Evolutionary conservation across 2,113 vertebrate species (phyloP).

Genomic region (Calidris pygmaea): DNA sequence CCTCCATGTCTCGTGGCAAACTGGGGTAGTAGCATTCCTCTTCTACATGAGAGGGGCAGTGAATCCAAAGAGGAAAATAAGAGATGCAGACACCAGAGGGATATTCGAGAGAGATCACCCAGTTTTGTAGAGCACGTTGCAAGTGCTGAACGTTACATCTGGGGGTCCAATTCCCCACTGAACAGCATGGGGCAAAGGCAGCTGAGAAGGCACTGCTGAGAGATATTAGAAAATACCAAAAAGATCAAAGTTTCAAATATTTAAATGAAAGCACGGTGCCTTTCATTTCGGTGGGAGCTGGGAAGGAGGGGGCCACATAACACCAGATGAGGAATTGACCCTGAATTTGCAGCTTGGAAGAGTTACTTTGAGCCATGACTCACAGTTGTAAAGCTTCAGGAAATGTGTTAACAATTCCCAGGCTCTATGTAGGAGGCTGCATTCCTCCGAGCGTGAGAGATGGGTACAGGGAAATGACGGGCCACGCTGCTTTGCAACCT

Average conservation of each 20-base stretch:
- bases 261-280: not conserved
- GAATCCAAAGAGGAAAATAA: not conserved
- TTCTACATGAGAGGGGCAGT: not conserved
- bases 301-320: not conserved
- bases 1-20: not conserved
- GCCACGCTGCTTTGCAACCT: not conserved
- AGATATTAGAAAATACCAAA: not conserved
- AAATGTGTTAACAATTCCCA: conserved; percentile 57
- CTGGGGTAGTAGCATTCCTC: not conserved
- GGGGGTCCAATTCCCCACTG: not conserved
- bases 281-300: conserved; percentile 21
- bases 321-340: conserved; percentile 17
- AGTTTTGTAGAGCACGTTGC: not conserved
- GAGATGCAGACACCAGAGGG: not conserved
- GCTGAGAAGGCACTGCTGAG: not conserved
- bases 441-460: conserved; percentile 28
- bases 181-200: not conserved
- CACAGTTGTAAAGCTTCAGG: conserved; percentile 44
- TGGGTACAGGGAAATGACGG: conserved; percentile 37
- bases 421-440: conserved; percentile 53
- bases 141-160: not conserved
- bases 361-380: conserved; percentile 48
- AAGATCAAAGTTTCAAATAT: conserved; percentile 1
- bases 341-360: conserved; percentile 7
- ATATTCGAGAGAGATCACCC: rapidly evolving